Evolutionary conservation across 1,140 invertebrate genomes (phyloP).

Genomic region (Macrobrachium nipponense): DNA sequence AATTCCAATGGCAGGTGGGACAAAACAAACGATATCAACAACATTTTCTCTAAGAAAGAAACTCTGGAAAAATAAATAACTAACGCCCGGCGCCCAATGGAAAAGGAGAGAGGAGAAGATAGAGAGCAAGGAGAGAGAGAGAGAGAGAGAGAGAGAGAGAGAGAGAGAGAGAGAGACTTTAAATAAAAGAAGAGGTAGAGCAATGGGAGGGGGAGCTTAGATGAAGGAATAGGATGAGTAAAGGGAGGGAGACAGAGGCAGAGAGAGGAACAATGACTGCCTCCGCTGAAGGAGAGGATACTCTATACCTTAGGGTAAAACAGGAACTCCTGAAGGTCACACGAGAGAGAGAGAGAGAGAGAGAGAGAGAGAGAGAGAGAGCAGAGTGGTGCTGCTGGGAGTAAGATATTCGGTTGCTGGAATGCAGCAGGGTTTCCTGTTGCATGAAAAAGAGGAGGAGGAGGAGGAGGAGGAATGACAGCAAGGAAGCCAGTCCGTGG

Average conservation of each 20-base stretch:
- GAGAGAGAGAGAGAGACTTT: not conserved
- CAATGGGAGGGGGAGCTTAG: not conserved
- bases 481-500: not conserved
- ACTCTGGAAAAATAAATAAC: not conserved
- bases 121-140: conserved; percentile 27
- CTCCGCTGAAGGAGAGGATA: not conserved
- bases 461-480: not conserved
- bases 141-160: not conserved
- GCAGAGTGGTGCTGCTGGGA: conserved; percentile 62
- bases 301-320: too few species aligned
- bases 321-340: too few species aligned
- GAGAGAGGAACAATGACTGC: not conserved
- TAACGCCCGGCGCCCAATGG: too few species aligned
- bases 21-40: too few species aligned
- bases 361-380: conserved; percentile 61
- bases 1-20: too few species aligned
- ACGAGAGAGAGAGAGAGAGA: conserved; percentile 1
- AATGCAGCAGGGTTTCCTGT: not conserved
- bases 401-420: not conserved
- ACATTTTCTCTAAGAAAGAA: not conserved
- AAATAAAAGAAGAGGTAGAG: not conserved
- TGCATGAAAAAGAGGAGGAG: not conserved
- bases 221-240: not conserved
- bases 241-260: not conserved
- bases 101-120: conserved; percentile 11